Base-by-base conservation (phyloP, 2,797 vertebrate genomes). In the Tadarida brasiliensis region DNA sequence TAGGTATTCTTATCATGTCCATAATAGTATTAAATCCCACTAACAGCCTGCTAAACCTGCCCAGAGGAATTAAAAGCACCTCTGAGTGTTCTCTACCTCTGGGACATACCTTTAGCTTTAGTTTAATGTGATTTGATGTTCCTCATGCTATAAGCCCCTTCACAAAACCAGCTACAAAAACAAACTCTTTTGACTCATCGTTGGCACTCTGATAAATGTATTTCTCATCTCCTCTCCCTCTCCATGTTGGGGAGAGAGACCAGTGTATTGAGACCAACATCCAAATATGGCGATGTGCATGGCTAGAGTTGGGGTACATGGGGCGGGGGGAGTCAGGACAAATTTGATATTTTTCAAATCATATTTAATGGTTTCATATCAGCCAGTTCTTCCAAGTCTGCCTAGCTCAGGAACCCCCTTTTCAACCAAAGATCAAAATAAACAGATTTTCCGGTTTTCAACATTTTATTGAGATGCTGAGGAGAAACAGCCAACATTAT, bases 401-500 rank as follows among this genome's bases (percentile, higher is more conserved):
- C 11, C 77, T 67, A 59, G 22, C 59, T 83, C 70, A 74, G 61
- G 35, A 89, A 76, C 33, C 63, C 47, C 54, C 65, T 77, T 88
- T 78, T 63, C 54, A 82, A 70, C 76, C 16, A 87, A 94, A 81
- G 44, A 92, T 19, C 35, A 84, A 87, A 87, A 12, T 26, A 91
- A 92, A 82, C 78, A 88, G 73, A 33, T 15, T 71, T 87, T 94
- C 84, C 35, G 35, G 51, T 87, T 95, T 94, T 97, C 90, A 91
- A 95, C 84, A 90, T 97, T 97, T 97, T 97, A 97, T 97, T 97
- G 96, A 96, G 95, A 93, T 95, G 88, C 91, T 96, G 61, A 63
- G 94, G 97, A 97, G 94, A 95, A 95, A 94, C 57, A 84, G 96
- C 95, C 97, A 95, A 96, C 97, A 90, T 95, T 96, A 96, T 93